phyloP scores from a whole-genome alignment of 1,140 invertebrate species.

The Maconellicoccus hirsutus region DNA sequence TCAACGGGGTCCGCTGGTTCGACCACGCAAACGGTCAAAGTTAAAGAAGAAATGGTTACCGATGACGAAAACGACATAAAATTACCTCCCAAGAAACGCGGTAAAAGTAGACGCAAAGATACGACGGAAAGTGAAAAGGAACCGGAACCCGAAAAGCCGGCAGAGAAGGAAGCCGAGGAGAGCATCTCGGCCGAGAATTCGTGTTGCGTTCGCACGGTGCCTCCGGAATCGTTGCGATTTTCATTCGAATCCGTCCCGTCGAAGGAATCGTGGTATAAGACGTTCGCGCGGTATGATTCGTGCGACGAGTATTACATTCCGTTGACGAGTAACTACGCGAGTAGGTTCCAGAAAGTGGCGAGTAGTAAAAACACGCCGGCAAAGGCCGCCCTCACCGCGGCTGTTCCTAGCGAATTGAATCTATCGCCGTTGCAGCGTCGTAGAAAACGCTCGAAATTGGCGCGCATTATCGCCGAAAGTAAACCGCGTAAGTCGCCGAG shows the following conservation, averaged over 20 bases:
- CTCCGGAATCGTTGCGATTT: slow-evolving; percentile 31
- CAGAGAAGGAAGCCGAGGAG: slow-evolving; percentile 34
- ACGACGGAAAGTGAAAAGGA: slow-evolving; percentile 26
- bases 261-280: slow-evolving; percentile 63
- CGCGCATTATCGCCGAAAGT: not conserved
- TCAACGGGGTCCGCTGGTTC: not conserved
- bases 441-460: not conserved
- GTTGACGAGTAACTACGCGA: not conserved
- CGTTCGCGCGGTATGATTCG: slow-evolving; percentile 59
- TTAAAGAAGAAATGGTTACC: slow-evolving; percentile 22
- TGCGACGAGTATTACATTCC: slow-evolving; percentile 39
- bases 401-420: not conserved
- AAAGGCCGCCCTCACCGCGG: not conserved
- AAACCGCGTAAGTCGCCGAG: slow-evolving; percentile 30
- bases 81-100: slow-evolving; percentile 9
- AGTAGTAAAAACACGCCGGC: not conserved
- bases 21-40: slow-evolving; percentile 10
- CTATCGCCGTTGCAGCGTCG: not conserved
- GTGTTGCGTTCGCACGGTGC: slow-evolving; percentile 31
- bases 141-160: slow-evolving; percentile 35
- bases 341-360: not conserved
- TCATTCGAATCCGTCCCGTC: slow-evolving; percentile 59
- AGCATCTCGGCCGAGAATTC: slow-evolving; percentile 42
- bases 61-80: slow-evolving; percentile 11
- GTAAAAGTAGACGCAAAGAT: not conserved